Percentiles rank a stretch among this genome's conserved stretches.
phyloP scores from a whole-genome alignment of 2,888 invertebrate species.

The Protophormia terraenovae region DNA sequence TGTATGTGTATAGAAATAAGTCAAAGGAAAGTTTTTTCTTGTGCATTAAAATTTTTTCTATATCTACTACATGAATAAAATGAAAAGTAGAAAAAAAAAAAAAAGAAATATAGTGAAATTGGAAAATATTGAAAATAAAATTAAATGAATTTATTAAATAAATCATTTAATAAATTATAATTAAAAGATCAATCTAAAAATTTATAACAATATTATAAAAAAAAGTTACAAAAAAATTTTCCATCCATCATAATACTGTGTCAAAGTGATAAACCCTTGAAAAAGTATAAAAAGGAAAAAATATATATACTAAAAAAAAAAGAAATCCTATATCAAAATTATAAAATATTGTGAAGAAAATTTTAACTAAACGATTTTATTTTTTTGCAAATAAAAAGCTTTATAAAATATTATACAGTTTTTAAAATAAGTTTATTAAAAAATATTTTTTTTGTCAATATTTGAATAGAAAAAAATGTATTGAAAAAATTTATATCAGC shows the following conservation, averaged over 20 bases:
- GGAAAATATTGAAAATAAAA: background rate
- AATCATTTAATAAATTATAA: background rate
- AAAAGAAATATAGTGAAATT: slow-evolving; percentile 33
- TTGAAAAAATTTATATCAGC: slow-evolving; percentile 58
- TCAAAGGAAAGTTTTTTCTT: slow-evolving; percentile 64
- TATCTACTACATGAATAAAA: slow-evolving; percentile 43
- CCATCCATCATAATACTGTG: slow-evolving; percentile 5
- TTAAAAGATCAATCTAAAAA: background rate
- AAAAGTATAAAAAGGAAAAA: slow-evolving; percentile 13
- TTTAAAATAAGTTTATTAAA: slow-evolving; percentile 21
- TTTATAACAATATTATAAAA: background rate
- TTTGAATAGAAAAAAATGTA: slow-evolving; percentile 42
- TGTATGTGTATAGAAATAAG: slow-evolving; percentile 55
- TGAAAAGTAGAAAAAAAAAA: slow-evolving; percentile 33
- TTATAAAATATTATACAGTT: background rate
- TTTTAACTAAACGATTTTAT: background rate
- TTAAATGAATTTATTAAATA: slow-evolving; percentile 23
- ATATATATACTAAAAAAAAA: slow-evolving; percentile 8
- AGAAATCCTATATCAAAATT: background rate
- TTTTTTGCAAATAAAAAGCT: background rate
- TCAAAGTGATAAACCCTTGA: slow-evolving; percentile 33
- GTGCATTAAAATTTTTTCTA: slow-evolving; percentile 57
- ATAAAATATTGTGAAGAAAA: slow-evolving; percentile 31
- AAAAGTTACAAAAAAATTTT: slow-evolving; percentile 6
- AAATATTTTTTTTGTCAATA: slow-evolving; percentile 46